Evolutionary conservation across 2,113 vertebrate genomes (phyloP).

Genomic region (Sapajus apella): DNA sequence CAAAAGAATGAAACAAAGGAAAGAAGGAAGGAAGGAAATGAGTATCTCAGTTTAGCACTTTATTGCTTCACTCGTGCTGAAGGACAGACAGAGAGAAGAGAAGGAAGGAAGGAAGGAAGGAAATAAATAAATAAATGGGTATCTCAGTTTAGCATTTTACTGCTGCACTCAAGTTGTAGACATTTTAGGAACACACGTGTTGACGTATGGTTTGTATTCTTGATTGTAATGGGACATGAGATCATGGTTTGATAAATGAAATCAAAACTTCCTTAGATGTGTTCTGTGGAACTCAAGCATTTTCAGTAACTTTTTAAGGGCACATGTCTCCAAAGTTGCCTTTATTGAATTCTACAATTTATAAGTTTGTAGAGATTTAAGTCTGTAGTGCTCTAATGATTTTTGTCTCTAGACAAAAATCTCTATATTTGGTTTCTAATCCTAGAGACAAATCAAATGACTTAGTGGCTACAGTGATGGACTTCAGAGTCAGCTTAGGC

Average conservation of each 20-base stretch:
- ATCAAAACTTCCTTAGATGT: not conserved
- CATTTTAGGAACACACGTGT: not conserved
- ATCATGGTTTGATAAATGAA: not conserved
- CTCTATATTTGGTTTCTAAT: not conserved
- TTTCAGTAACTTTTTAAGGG: not conserved
- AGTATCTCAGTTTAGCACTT: too few relatives aligned
- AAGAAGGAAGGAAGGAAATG: too few relatives aligned
- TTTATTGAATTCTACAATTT: not conserved
- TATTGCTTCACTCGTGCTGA: too few relatives aligned
- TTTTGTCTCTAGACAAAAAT: not conserved
- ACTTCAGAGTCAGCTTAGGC: not conserved
- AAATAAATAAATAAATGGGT: too few relatives aligned
- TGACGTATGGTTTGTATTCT: not conserved
- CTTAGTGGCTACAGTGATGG: not conserved
- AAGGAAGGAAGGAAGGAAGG: too few relatives aligned
- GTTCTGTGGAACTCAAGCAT: not conserved
- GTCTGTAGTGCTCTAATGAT: not conserved
- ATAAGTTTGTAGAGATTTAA: not conserved
- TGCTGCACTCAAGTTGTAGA: not conserved
- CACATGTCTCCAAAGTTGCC: not conserved
- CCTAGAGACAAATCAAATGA: not conserved
- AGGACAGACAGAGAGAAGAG: too few relatives aligned
- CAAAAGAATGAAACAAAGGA: too few relatives aligned
- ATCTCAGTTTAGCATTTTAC: not conserved
- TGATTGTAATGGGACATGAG: not conserved